Percentiles rank a stretch among this genome's conserved stretches.
These are phyloP conservation scores for Erannis defoliaria DNA, from an alignment of 2,888 invertebrate species.

Conservation along the genomic window DNA sequence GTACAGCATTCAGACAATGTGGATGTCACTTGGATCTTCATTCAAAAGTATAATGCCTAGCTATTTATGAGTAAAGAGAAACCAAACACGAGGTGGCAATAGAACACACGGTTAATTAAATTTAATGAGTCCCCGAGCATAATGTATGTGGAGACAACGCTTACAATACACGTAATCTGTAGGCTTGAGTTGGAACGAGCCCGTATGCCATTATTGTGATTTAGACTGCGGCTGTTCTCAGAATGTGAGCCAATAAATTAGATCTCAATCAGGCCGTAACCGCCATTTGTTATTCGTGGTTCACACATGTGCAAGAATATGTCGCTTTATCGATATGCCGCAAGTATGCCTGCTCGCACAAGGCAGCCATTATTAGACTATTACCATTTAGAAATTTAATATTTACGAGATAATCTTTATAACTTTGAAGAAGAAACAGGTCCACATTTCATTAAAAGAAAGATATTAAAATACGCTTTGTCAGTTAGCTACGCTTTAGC, in stretches of 20 bases:
- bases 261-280: slow-evolving; percentile 82
- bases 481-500: not conserved
- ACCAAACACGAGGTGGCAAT: slow-evolving; percentile 19
- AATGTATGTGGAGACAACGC: slow-evolving; percentile 57
- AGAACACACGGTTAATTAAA: slow-evolving; percentile 51
- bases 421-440: not conserved
- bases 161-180: slow-evolving; percentile 68
- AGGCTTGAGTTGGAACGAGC: slow-evolving; percentile 65
- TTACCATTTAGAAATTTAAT: not conserved
- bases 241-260: slow-evolving; percentile 82
- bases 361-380: not conserved
- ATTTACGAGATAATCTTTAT: slow-evolving; percentile 4
- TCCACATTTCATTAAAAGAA: not conserved
- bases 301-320: slow-evolving; percentile 52
- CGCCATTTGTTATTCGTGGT: slow-evolving; percentile 75
- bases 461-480: not conserved
- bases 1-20: not conserved
- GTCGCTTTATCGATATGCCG: slow-evolving; percentile 15
- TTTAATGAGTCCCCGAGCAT: slow-evolving; percentile 52
- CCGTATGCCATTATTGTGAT: slow-evolving; percentile 79
- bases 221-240: slow-evolving; percentile 75
- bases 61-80: slow-evolving; percentile 8
- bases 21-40: not conserved
- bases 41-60: not conserved
- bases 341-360: slow-evolving; percentile 10